phyloP scores from a whole-genome alignment of 2,797 vertebrate genomes.

The Gobio occitaniae region DNA sequence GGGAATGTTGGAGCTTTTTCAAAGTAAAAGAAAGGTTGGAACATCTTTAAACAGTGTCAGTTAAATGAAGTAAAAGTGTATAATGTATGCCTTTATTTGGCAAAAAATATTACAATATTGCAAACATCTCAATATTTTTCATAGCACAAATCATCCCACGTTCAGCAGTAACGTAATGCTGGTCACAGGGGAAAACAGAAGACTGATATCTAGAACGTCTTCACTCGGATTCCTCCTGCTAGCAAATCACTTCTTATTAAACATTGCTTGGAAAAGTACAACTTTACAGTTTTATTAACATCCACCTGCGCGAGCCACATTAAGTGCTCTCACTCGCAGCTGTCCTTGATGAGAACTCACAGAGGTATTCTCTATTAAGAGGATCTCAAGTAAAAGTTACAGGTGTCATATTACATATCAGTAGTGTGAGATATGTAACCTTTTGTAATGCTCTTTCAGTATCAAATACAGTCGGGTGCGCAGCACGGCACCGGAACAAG shows the following conservation, averaged over 20 bases:
- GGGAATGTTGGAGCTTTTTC: not conserved
- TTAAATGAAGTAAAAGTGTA: not conserved
- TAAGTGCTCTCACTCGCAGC: constrained; percentile 1
- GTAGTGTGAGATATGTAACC: constrained; percentile 21
- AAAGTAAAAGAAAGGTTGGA: not conserved
- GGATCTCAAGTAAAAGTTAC: constrained; percentile 27
- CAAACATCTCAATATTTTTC: not conserved
- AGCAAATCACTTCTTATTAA: constrained; percentile 34
- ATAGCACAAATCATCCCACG: constrained; percentile 17
- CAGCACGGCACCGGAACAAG: not conserved
- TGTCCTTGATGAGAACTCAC: constrained; percentile 7
- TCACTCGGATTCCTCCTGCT: constrained; percentile 21
- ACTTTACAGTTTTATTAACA: constrained; percentile 40
- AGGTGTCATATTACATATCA: constrained; percentile 14
- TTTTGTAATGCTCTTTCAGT: constrained; percentile 9
- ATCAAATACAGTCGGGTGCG: constrained; percentile 10
- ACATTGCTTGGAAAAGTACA: constrained; percentile 27
- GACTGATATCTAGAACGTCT: constrained; percentile 32
- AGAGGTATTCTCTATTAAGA: constrained; percentile 17
- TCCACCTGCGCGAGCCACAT: constrained; percentile 31
- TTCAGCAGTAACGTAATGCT: constrained; percentile 10
- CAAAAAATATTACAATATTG: constrained; percentile 5
- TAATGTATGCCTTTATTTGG: constrained; percentile 2
- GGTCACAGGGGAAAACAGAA: constrained; percentile 24
- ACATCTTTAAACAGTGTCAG: not conserved